Evolutionary conservation across 2,888 invertebrate species (phyloP).

Genomic region (Chymomyza fuscimana): DNA sequence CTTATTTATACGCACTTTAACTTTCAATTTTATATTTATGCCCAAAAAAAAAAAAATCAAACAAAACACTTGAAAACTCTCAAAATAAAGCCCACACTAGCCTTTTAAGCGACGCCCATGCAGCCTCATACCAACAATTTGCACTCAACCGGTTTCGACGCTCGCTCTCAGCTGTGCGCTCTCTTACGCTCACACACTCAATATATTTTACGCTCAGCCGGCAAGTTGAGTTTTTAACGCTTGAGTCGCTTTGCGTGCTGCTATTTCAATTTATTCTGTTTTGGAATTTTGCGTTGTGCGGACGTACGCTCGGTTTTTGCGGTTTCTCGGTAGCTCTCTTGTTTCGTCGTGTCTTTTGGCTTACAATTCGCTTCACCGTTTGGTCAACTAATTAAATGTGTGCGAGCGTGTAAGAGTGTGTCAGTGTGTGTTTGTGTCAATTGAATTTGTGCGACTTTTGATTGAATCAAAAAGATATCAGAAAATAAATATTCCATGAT

Average conservation of each 20-base stretch:
- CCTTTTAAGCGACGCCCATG: slow-evolving; percentile 17
- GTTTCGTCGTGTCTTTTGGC: slow-evolving; percentile 10
- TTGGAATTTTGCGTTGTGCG: slow-evolving; percentile 53
- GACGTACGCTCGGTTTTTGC: slow-evolving; percentile 18
- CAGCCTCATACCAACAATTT: slow-evolving; percentile 13
- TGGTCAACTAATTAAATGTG: background rate
- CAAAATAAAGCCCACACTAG: background rate
- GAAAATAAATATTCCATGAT: slow-evolving; percentile 20
- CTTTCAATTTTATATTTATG: slow-evolving; percentile 7
- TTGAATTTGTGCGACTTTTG: slow-evolving; percentile 51
- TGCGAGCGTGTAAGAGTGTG: slow-evolving; percentile 24
- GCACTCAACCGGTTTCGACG: slow-evolving; percentile 2
- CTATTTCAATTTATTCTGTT: slow-evolving; percentile 42
- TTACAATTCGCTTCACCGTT: slow-evolving; percentile 1
- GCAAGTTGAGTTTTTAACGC: slow-evolving; percentile 4
- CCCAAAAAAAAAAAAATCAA: too few relatives aligned
- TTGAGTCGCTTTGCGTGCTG: background rate
- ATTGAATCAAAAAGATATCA: slow-evolving; percentile 40
- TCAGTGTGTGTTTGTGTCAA: slow-evolving; percentile 37
- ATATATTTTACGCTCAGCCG: slow-evolving; percentile 3
- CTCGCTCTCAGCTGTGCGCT: slow-evolving; percentile 1
- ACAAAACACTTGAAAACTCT: slow-evolving; percentile 7
- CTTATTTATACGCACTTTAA: too few relatives aligned
- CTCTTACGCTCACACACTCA: background rate
- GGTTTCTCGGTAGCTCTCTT: slow-evolving; percentile 41